Evolutionary conservation across 2,113 vertebrate species (phyloP).

Genomic region (Pelecanus crispus): DNA sequence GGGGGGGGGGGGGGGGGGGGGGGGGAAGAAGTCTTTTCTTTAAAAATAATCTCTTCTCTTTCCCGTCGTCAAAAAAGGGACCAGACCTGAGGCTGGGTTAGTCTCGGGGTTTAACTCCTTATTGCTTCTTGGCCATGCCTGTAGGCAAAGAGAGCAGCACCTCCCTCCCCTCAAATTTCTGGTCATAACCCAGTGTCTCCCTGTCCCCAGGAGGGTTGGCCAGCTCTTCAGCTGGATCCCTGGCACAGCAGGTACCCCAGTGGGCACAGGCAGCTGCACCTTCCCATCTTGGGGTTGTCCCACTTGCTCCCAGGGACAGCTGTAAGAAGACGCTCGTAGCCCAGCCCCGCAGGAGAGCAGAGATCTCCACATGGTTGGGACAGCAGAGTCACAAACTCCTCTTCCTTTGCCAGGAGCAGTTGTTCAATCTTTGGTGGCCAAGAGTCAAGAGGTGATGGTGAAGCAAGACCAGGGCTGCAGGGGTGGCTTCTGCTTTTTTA

Average conservation of each 20-base stretch:
- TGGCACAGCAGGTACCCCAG: fast-evolving
- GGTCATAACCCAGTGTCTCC: neutral
- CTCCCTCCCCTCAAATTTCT: neutral
- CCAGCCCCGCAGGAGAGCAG: neutral
- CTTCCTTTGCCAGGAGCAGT: neutral
- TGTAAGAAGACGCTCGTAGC: neutral
- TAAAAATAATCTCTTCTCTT: neutral
- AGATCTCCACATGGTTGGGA: neutral
- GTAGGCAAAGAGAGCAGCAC: neutral
- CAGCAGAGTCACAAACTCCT: neutral
- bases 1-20: too few relatives aligned
- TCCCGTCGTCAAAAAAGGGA: neutral
- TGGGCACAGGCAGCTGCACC: too few relatives aligned
- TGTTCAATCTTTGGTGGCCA: neutral
- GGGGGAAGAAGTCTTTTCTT: neutral
- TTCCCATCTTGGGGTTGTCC: neutral
- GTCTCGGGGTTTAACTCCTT: neutral
- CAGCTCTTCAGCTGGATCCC: neutral
- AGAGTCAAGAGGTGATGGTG: neutral
- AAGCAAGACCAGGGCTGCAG: neutral
- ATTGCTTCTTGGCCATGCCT: neutral
- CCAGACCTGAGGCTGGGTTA: neutral
- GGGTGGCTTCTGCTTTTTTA: neutral
- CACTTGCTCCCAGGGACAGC: neutral
- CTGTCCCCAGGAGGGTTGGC: neutral